Percentiles rank a stretch among this genome's conserved stretches.
Evolutionary conservation across 2,113 vertebrate species (phyloP).

Genomic region (Eulacestoma nigropectus): DNA sequence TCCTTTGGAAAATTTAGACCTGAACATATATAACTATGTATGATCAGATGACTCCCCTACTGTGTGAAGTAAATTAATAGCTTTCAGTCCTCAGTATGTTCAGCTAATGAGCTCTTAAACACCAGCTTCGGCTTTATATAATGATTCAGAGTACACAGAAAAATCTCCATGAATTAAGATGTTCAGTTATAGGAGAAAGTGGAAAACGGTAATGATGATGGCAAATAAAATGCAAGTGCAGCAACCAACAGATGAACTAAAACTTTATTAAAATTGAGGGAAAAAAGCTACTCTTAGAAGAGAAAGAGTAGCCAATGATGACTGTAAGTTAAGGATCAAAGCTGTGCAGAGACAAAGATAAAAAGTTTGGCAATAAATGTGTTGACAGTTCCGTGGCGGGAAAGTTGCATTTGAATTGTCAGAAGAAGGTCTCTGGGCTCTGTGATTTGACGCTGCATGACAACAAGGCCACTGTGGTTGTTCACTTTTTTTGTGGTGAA

Average conservation of each 20-base stretch:
- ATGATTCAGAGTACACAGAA: not conserved
- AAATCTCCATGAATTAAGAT: not conserved
- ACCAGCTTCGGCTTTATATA: not conserved
- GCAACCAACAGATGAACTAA: conserved; percentile 30
- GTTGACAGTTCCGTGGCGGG: conserved; percentile 79
- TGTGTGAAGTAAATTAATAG: not conserved
- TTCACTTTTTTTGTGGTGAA: conserved; percentile 81
- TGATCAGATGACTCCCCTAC: not conserved
- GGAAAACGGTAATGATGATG: not conserved
- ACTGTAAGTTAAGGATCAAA: conserved; percentile 65
- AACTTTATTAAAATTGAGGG: conserved; percentile 67
- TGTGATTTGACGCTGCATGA: conserved; percentile 80
- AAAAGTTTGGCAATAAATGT: conserved; percentile 88
- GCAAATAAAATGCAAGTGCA: conserved; percentile 52
- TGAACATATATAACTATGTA: not conserved
- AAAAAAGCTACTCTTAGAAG: not conserved
- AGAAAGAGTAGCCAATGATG: not conserved
- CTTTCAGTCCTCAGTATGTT: not conserved
- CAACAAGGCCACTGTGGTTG: conserved; percentile 83
- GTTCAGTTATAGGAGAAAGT: not conserved
- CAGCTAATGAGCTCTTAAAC: not conserved
- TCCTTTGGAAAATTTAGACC: not conserved
- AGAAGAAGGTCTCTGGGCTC: conserved; percentile 88
- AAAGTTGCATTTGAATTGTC: conserved; percentile 86
- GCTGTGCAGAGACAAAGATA: conserved; percentile 88